Evolutionary conservation across 30 jellyfish, hydroid and myxozoan species (phyloP).

Genomic region (Aurelia aurita): DNA sequence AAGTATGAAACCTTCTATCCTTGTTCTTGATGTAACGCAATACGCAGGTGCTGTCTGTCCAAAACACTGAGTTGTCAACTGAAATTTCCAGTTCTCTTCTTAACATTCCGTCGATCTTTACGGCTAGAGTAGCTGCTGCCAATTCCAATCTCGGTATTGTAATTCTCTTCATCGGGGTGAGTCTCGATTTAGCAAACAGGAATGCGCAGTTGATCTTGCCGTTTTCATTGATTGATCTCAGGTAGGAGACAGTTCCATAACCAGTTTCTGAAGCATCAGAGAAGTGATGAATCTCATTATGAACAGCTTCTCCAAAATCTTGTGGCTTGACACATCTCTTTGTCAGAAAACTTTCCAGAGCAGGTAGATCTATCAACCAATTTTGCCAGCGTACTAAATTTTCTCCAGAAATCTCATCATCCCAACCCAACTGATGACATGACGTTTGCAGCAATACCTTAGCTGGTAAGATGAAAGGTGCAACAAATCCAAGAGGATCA

Average conservation of each 20-base stretch:
- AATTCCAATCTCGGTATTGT: conserved; percentile 56
- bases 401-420: not conserved
- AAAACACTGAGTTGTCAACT: conserved; percentile 11
- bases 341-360: not conserved
- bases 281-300: conserved; percentile 1
- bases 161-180: conserved; percentile 56
- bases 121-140: conserved; percentile 29
- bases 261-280: conserved; percentile 24
- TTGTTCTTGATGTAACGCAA: conserved; percentile 44
- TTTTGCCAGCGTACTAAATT: too few species aligned
- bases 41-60: conserved; percentile 63
- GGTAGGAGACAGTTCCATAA: too few species aligned
- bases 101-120: conserved; percentile 2
- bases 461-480: conserved; percentile 64
- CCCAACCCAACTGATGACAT: not conserved
- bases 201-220: too few species aligned
- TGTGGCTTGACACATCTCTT: not conserved
- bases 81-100: not conserved
- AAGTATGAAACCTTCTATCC: conserved; percentile 30
- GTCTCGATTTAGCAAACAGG: conserved; percentile 33
- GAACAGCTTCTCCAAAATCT: not conserved
- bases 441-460: conserved; percentile 53
- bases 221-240: too few species aligned
- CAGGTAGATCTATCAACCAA: too few species aligned
- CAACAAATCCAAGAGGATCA: conserved; percentile 72